Conservation (phyloP, 2,797 vertebrate genomes). For the Staurois parvus region DNA sequence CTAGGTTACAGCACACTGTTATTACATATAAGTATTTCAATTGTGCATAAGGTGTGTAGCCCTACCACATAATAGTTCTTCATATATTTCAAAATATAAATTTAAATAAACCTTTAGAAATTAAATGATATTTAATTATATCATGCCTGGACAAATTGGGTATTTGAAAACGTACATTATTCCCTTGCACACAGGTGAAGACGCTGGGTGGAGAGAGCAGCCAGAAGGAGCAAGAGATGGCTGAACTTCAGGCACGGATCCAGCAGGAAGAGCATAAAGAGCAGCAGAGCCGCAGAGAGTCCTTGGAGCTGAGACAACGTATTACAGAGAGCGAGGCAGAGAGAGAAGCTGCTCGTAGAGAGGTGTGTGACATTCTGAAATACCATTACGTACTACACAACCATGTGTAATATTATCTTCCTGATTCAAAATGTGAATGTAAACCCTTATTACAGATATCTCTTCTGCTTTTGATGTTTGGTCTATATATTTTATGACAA, state of each 20-base stretch:
- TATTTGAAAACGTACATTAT: background rate
- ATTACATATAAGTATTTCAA: too few species aligned
- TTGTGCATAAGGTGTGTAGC: too few species aligned
- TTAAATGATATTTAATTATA: too few species aligned
- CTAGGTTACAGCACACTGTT: too few species aligned
- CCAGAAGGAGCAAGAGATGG: slow-evolving; percentile 75
- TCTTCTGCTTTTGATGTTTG: too few species aligned
- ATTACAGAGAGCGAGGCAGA: slow-evolving; percentile 75
- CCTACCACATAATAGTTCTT: too few species aligned
- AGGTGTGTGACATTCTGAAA: slow-evolving; percentile 73
- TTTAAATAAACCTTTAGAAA: too few species aligned
- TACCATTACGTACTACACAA: background rate
- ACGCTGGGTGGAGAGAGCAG: slow-evolving; percentile 75
- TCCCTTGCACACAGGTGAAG: slow-evolving; percentile 75
- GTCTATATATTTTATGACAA: too few species aligned
- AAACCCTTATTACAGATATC: too few species aligned
- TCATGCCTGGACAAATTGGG: too few species aligned
- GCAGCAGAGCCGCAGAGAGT: slow-evolving; percentile 75
- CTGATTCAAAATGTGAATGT: background rate
- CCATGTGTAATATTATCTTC: background rate
- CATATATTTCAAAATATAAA: too few species aligned
- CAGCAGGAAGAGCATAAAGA: slow-evolving; percentile 74
- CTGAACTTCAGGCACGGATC: slow-evolving; percentile 74
- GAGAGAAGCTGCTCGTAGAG: slow-evolving; percentile 74
- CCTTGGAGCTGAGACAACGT: slow-evolving; percentile 74